Evolutionary conservation across 2,888 invertebrate species (phyloP).

Genomic region (Tribolium freemani): DNA sequence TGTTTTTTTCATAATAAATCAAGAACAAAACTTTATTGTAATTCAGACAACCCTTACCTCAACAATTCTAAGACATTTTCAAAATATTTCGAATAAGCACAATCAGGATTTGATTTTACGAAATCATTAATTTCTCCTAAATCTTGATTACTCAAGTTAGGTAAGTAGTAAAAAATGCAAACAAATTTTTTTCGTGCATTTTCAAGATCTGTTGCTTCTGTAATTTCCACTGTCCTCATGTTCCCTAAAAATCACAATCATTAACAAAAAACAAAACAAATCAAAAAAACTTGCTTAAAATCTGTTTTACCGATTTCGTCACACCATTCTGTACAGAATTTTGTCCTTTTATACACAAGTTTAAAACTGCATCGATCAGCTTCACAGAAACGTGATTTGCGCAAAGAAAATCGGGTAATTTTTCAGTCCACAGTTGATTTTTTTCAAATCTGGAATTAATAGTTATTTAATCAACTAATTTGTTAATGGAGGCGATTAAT

Average conservation of each 20-base stretch:
- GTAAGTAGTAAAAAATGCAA: conserved; percentile 50
- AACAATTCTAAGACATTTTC: conserved; percentile 34
- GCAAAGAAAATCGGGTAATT: conserved; percentile 72
- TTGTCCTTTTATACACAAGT: conserved; percentile 73
- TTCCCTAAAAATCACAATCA: conserved; percentile 1
- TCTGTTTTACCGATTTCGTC: conserved; percentile 65
- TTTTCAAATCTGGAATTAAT: conserved; percentile 57
- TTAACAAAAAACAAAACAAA: neutral
- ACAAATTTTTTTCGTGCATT: conserved; percentile 48
- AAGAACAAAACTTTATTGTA: neutral
- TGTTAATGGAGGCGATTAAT: no score
- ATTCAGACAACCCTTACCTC: no score
- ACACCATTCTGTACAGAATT: conserved; percentile 69
- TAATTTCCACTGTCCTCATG: neutral
- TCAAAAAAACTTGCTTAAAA: conserved; percentile 66
- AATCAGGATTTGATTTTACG: conserved; percentile 17
- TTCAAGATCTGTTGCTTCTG: conserved; percentile 46
- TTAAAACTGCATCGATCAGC: conserved; percentile 72
- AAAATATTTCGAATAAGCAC: conserved; percentile 40
- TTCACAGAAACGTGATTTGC: conserved; percentile 70
- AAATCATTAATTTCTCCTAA: conserved; percentile 8
- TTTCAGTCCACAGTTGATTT: conserved; percentile 71
- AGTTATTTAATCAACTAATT: neutral
- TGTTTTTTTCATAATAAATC: conserved; percentile 38
- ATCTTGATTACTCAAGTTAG: conserved; percentile 13